Percentiles rank a stretch among this genome's conserved stretches.
phyloP scores from a whole-genome alignment of 2,113 vertebrate genomes.

The Sorex fumeus region DNA sequence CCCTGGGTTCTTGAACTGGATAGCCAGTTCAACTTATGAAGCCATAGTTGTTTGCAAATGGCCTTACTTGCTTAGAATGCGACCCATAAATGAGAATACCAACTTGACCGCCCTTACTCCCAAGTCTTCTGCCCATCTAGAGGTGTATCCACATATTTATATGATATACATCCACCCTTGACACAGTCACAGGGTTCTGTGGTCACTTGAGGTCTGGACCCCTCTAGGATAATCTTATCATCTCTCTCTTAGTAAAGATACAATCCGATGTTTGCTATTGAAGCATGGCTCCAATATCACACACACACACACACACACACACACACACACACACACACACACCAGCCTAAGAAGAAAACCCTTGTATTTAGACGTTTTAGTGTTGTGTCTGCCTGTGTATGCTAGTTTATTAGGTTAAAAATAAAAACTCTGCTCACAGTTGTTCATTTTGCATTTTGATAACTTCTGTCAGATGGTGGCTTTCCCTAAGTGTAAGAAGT shows the following conservation, averaged over 20 bases:
- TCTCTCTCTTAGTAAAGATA: not conserved
- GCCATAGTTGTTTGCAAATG: slow-evolving; percentile 1
- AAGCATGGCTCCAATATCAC: not conserved
- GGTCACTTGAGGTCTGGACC: not conserved
- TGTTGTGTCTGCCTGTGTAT: not conserved
- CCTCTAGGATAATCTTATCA: not conserved
- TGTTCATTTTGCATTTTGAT: slow-evolving; percentile 2
- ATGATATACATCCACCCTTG: not conserved
- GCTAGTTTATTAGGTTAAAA: not conserved
- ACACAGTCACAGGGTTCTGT: not conserved
- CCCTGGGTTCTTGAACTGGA: not conserved
- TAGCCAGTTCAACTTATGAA: too few species aligned
- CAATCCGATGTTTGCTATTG: not conserved
- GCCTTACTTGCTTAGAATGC: not conserved
- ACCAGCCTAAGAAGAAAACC: not conserved
- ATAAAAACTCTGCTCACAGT: not conserved
- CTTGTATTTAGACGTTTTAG: not conserved
- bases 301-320: too few species aligned
- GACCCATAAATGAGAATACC: not conserved
- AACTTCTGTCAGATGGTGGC: not conserved
- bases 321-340: not conserved
- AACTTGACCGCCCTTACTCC: not conserved
- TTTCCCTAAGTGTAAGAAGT: not conserved
- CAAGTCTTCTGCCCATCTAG: not conserved
- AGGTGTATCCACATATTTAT: not conserved